These are phyloP conservation scores for Eupsilia transversa DNA, from an alignment of 2,888 invertebrate genomes.

Conservation along the genomic window DNA sequence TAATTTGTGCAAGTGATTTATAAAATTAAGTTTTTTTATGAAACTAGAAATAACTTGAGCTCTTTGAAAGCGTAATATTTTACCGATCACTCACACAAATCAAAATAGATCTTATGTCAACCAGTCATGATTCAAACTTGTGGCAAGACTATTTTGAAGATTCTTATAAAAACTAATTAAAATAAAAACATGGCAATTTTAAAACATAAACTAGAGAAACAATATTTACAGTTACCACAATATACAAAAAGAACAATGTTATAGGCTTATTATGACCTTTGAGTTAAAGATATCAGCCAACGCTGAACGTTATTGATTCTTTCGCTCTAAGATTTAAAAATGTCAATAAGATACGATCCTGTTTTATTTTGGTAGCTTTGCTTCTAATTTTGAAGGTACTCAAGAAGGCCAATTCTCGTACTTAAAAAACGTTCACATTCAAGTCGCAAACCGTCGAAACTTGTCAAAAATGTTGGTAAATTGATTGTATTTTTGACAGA, in stretches of 20 bases:
- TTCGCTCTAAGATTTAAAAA: conserved; percentile 43
- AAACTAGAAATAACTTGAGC: not conserved
- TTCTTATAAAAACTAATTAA: conserved; percentile 59
- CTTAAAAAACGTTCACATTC: too few relatives aligned
- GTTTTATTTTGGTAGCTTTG: not conserved
- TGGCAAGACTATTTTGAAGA: conserved; percentile 41
- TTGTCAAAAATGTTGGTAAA: too few relatives aligned
- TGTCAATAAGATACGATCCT: not conserved
- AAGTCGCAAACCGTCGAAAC: too few relatives aligned
- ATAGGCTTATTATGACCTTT: conserved; percentile 60
- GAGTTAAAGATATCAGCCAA: conserved; percentile 50
- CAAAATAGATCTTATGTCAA: conserved; percentile 2
- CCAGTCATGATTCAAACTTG: conserved; percentile 15
- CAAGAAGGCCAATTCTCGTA: too few relatives aligned
- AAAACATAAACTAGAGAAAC: conserved; percentile 77
- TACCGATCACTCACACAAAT: conserved; percentile 17
- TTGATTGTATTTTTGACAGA: too few relatives aligned
- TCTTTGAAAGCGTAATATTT: not conserved
- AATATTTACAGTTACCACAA: conserved; percentile 84
- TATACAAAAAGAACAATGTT: conserved; percentile 75
- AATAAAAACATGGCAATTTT: conserved; percentile 81
- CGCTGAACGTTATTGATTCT: conserved; percentile 25
- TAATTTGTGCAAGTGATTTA: conserved; percentile 15
- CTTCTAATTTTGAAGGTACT: not conserved
- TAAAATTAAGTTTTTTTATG: not conserved